Evolutionary conservation across 1,140 invertebrate genomes (phyloP), one percentile per base, ranked within the genome.

Genomic region (Formica selysi): DNA sequence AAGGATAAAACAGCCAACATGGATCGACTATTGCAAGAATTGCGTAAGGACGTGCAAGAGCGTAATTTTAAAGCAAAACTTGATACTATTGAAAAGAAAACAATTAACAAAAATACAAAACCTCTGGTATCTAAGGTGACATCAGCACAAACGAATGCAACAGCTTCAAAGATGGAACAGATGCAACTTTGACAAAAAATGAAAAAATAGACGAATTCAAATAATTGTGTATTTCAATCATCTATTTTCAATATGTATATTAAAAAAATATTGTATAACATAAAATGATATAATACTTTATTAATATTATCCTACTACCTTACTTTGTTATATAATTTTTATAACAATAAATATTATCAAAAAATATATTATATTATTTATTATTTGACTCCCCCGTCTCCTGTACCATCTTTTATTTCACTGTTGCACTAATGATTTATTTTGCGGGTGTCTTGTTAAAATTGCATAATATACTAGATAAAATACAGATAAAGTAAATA

Each of bases 21-120:
- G 64, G 90, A 95, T 86, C 73, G 91, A 32, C 90, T 92, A 38
- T 68, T 95, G 86, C 74, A 81, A 62, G 87, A 92, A 89, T 68
- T 94, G 62, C 88, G 87, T 32, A 91, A 91, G 76, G 91, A 93
- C 79, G 74, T 92, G 0, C 65, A 54, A 88, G 86, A 80, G 36
- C 26, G 70, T 10, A 86, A 76, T n/a, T 44, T n/a, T 13, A 87
- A 91, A 64, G 79, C 62, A 22, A 88, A 86, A 26, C 16, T 36
- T 59, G 19, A 64, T 26, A 22, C 36, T 36, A 85, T 57, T 19
- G 16, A 76, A 54, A 51, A 19, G 11, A 65, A 68, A 73, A 81
- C 79, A 59, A 29, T 11, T 36, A 11, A 59, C 10, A 36, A 3
- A 68, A 41, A 38, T 22, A 76, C 87, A 84, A 88, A 87, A 57